phyloP scores from a whole-genome alignment of 2,113 vertebrate species.

The Arenaria interpres region DNA sequence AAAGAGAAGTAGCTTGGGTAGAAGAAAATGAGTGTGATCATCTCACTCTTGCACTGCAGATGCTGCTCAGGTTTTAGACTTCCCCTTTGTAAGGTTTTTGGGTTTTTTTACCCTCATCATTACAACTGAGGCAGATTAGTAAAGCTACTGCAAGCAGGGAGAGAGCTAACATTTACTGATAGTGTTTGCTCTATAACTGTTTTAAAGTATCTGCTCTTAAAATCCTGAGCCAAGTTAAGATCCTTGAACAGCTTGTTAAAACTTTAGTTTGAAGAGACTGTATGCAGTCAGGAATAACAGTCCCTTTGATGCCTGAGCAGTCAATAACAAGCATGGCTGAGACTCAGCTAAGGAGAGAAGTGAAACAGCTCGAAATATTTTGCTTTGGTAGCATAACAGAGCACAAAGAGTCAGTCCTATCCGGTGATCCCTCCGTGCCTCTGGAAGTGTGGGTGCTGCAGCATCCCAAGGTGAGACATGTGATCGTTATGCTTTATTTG shows the following conservation, averaged over 20 bases:
- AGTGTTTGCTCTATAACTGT: background rate
- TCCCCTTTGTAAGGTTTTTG: background rate
- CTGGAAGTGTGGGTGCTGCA: background rate
- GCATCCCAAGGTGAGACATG: background rate
- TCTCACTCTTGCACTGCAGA: background rate
- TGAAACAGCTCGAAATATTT: background rate
- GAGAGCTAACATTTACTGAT: background rate
- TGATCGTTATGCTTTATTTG: no score
- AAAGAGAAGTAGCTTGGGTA: background rate
- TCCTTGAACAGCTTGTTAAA: background rate
- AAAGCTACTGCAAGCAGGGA: background rate
- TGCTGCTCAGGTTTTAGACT: background rate
- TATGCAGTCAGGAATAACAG: background rate
- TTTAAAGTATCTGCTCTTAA: background rate
- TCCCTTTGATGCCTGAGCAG: background rate
- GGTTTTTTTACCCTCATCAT: background rate
- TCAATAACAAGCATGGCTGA: background rate
- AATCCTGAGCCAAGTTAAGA: background rate
- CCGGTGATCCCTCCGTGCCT: accelerated
- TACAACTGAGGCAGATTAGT: background rate
- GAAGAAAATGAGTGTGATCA: background rate
- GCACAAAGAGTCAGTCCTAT: background rate
- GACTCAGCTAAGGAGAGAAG: accelerated
- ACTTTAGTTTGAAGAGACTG: background rate
- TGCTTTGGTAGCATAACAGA: background rate